A percentile compares a stretch with the other conserved stretches of the same genome.
phyloP scores from a whole-genome alignment of 2,797 vertebrate species.

The Lutjanus argentimaculatus region DNA sequence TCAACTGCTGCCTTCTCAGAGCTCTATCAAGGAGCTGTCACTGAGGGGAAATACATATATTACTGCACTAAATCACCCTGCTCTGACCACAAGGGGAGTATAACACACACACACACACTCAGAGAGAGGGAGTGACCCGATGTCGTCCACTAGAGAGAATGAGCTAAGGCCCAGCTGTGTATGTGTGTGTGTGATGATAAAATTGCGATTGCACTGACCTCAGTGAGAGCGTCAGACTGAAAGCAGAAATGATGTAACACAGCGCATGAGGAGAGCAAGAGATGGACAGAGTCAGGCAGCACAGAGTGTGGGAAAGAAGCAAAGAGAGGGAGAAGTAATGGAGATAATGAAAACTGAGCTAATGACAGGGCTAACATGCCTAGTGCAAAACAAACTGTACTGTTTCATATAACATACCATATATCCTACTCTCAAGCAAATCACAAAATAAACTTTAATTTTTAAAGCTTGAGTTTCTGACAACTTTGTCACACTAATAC shows the following conservation, averaged over 20 bases:
- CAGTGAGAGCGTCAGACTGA: constrained; percentile 55
- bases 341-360: constrained; percentile 1
- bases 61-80: constrained; percentile 52
- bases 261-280: constrained; percentile 52
- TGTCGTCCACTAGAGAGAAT: constrained; percentile 55
- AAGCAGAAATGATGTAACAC: constrained; percentile 71
- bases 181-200: constrained; percentile 18
- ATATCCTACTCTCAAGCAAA: background rate
- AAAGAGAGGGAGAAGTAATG: constrained; percentile 10
- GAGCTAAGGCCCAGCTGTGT: constrained; percentile 64
- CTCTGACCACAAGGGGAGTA: constrained; percentile 56
- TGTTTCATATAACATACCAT: background rate
- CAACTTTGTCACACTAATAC: background rate
- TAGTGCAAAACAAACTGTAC: background rate
- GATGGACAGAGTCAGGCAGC: constrained; percentile 11
- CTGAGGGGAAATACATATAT: constrained; percentile 44
- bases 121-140: constrained; percentile 47
- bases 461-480: background rate
- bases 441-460: background rate
- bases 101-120: constrained; percentile 31
- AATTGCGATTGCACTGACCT: constrained; percentile 54
- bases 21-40: constrained; percentile 23
- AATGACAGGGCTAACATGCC: background rate
- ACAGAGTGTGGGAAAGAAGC: constrained; percentile 49
- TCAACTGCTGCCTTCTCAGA: constrained; percentile 42